Conservation (phyloP, 2,113 vertebrate species). For the Bettongia penicillata region DNA sequence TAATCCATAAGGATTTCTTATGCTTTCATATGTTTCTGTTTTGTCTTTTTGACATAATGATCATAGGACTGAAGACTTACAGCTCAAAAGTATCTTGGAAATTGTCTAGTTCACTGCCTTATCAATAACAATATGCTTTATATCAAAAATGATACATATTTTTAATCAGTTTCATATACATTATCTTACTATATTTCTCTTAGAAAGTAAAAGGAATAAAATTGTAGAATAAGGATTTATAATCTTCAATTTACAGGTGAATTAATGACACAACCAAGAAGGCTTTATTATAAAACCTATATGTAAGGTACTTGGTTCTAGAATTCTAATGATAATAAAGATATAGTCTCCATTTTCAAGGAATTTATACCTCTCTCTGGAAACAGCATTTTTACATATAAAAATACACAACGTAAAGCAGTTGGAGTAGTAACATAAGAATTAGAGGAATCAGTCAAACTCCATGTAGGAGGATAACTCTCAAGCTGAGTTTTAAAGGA, state of each 20-base stretch:
- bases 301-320: neutral
- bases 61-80: neutral
- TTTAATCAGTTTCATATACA: neutral
- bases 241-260: neutral
- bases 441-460: too few relatives aligned
- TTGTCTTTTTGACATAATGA: neutral
- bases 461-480: too few relatives aligned
- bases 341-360: neutral
- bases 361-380: too few relatives aligned
- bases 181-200: neutral
- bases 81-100: neutral
- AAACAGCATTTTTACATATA: too few relatives aligned
- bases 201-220: neutral
- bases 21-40: neutral
- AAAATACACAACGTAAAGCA: too few relatives aligned
- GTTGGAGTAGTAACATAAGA: too few relatives aligned
- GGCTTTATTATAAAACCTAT: neutral
- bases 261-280: neutral
- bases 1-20: neutral
- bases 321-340: neutral
- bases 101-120: neutral
- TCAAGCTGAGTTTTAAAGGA: too few relatives aligned
- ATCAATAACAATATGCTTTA: neutral
- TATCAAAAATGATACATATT: too few relatives aligned
- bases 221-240: neutral